A percentile compares a stretch with the other conserved stretches of the same genome.
These are phyloP conservation scores for Odocoileus hemionus DNA, from an alignment of 2,113 vertebrate genomes.

Conservation along the genomic window DNA sequence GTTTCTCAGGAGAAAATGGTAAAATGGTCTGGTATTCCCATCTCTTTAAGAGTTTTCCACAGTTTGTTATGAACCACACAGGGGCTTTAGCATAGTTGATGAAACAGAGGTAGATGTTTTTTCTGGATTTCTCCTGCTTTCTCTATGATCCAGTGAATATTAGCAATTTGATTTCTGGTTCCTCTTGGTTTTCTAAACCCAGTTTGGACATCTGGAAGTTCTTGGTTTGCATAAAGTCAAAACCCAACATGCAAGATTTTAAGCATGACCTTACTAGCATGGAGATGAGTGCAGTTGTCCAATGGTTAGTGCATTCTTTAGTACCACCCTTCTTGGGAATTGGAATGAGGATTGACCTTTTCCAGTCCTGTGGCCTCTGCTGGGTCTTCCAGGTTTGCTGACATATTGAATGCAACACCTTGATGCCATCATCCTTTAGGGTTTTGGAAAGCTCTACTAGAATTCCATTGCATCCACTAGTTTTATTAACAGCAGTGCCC, in stretches of 20 bases:
- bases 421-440: neutral
- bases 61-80: neutral
- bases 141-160: neutral
- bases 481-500: neutral
- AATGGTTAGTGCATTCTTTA: neutral
- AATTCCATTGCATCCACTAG: neutral
- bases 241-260: neutral
- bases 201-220: neutral
- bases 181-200: neutral
- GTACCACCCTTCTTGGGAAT: neutral
- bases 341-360: neutral
- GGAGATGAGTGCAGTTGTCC: neutral
- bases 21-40: neutral
- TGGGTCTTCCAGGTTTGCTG: neutral
- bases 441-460: neutral
- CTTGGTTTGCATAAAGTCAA: neutral
- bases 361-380: neutral
- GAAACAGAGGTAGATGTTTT: neutral
- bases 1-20: neutral
- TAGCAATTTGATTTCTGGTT: neutral
- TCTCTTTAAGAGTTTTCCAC: neutral
- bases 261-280: neutral
- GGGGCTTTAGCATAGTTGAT: neutral
- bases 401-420: neutral
- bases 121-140: neutral